Percentiles rank a stretch among this genome's conserved stretches.
These are phyloP conservation scores for Zaprionus taronus DNA, from an alignment of 1,140 invertebrate species.

Conservation along the genomic window DNA sequence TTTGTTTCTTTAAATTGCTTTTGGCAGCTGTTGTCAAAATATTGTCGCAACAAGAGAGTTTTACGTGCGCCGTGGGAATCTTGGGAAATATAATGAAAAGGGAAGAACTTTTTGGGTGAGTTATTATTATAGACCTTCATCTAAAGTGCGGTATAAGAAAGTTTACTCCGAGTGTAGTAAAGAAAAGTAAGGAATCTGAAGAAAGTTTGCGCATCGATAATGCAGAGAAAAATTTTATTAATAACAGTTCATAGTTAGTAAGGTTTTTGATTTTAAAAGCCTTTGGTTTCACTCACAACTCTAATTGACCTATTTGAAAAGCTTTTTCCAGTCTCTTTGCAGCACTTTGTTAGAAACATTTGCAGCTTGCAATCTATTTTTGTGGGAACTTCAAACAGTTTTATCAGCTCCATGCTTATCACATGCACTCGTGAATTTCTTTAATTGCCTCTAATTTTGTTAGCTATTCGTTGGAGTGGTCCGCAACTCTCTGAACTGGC, in stretches of 20 bases:
- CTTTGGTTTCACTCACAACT: too few relatives aligned
- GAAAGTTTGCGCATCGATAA: too few relatives aligned
- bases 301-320: neutral
- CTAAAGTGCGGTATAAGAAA: neutral
- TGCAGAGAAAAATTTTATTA: too few relatives aligned
- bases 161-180: neutral
- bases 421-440: slow-evolving; percentile 60
- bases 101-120: neutral
- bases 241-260: neutral
- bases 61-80: neutral
- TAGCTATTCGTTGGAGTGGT: slow-evolving; percentile 22
- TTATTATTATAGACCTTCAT: neutral
- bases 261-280: neutral
- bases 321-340: slow-evolving; percentile 9
- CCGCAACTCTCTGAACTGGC: slow-evolving; percentile 1
- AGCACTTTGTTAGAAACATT: slow-evolving; percentile 15
- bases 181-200: neutral
- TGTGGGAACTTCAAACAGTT: slow-evolving; percentile 59
- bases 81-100: neutral
- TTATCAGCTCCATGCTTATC: slow-evolving; percentile 59
- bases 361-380: slow-evolving; percentile 9
- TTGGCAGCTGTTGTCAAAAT: slow-evolving; percentile 54
- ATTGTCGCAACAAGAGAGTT: slow-evolving; percentile 16
- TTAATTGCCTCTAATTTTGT: slow-evolving; percentile 74
- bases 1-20: slow-evolving; percentile 17